Percentiles rank a stretch among this genome's conserved stretches.
These are phyloP conservation scores for Brachyistius frenatus DNA, from an alignment of 2,113 vertebrate genomes.

Conservation along the genomic window DNA sequence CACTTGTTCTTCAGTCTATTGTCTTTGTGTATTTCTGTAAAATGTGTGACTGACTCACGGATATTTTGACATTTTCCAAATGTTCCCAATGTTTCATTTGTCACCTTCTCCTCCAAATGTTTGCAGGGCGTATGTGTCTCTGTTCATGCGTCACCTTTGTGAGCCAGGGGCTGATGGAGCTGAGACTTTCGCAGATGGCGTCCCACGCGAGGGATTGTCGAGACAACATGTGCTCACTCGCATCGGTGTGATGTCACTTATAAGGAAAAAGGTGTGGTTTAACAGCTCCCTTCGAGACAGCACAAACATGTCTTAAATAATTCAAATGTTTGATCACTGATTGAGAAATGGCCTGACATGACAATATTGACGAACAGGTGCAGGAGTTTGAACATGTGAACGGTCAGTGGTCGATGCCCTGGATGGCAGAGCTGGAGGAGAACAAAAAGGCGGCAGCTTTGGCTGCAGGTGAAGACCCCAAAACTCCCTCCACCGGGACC, in stretches of 20 bases:
- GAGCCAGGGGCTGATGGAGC: constrained; percentile 97
- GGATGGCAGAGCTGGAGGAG: constrained; percentile 95
- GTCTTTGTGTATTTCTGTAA: neutral
- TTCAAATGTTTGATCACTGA: neutral
- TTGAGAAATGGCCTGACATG: neutral
- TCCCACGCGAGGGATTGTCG: constrained; percentile 96
- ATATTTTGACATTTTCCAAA: neutral
- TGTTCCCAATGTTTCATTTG: too few species aligned
- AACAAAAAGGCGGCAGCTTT: constrained; percentile 92
- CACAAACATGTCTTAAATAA: too few species aligned
- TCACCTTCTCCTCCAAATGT: too few species aligned
- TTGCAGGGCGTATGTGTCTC: constrained; percentile 93
- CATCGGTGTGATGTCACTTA: constrained; percentile 98
- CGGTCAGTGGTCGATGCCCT: constrained; percentile 98
- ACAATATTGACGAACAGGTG: constrained; percentile 82
- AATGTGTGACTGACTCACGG: neutral
- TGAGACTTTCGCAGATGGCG: constrained; percentile 97
- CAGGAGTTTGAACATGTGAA: constrained; percentile 99
- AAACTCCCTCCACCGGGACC: constrained; percentile 92
- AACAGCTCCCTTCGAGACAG: neutral
- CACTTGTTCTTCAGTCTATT: neutral
- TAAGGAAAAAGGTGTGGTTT: constrained; percentile 92
- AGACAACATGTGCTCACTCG: constrained; percentile 97
- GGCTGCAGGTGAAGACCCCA: constrained; percentile 85
- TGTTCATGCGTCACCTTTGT: constrained; percentile 98